phyloP scores from a whole-genome alignment of 2,888 invertebrate genomes.

The Actias luna region DNA sequence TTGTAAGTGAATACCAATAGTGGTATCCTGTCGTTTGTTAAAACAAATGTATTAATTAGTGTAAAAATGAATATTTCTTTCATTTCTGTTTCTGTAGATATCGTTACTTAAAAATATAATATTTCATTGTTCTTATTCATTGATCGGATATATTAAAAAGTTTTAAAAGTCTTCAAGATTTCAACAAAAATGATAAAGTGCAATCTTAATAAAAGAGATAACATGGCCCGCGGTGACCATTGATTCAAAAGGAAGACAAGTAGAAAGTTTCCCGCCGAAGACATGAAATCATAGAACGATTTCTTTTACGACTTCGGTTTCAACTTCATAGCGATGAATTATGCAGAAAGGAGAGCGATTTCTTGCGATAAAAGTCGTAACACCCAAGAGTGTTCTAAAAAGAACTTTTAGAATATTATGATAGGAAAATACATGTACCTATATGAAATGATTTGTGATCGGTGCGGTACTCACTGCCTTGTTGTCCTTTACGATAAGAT shows the following conservation, averaged over 20 bases:
- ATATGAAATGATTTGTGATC: constrained; percentile 19
- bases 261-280: constrained; percentile 74
- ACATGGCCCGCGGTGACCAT: constrained; percentile 53
- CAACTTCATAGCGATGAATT: constrained; percentile 81
- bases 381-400: constrained; percentile 76
- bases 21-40: too few species aligned
- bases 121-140: neutral
- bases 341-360: constrained; percentile 80
- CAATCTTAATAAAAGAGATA: constrained; percentile 48
- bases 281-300: constrained; percentile 81
- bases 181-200: constrained; percentile 29
- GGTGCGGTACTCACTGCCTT: neutral
- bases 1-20: too few species aligned
- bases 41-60: neutral
- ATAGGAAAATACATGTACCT: constrained; percentile 43
- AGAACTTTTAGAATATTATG: constrained; percentile 64
- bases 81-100: neutral
- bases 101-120: neutral
- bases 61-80: neutral
- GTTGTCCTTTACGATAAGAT: neutral
- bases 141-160: neutral
- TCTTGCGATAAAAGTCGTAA: constrained; percentile 79
- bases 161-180: constrained; percentile 17
- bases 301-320: constrained; percentile 81
- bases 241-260: constrained; percentile 72